Percentiles rank a stretch among this genome's conserved stretches.
Evolutionary conservation across 2,888 invertebrate genomes (phyloP).

Genomic region (Cantharis rustica): DNA sequence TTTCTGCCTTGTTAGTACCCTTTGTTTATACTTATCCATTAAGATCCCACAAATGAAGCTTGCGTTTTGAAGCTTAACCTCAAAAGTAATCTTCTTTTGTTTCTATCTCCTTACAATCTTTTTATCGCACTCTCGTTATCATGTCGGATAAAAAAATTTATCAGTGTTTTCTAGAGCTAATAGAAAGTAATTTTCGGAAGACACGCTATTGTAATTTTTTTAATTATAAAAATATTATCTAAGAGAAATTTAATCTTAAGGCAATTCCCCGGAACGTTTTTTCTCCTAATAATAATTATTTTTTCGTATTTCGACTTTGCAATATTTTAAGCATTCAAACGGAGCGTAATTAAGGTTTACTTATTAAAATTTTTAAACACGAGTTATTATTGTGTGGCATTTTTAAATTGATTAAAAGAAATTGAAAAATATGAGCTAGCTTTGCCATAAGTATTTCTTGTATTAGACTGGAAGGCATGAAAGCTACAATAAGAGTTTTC

Average conservation of each 20-base stretch:
- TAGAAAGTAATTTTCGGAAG: background rate
- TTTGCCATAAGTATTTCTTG: background rate
- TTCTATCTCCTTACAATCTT: background rate
- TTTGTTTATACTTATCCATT: conserved; percentile 23
- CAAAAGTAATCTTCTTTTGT: conserved; percentile 7
- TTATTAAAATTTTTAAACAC: background rate
- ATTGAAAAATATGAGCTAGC: conserved; percentile 12
- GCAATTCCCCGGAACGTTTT: background rate
- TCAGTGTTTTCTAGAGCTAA: background rate
- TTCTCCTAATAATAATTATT: background rate
- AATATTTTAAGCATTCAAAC: background rate
- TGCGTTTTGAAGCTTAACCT: conserved; percentile 18
- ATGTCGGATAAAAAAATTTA: background rate
- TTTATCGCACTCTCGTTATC: conserved; percentile 1
- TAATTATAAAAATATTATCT: background rate
- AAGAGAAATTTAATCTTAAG: background rate
- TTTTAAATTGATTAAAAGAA: conserved; percentile 6
- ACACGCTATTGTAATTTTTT: background rate
- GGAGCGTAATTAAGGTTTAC: background rate
- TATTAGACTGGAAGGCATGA: background rate
- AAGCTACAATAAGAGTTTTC: conserved; percentile 8
- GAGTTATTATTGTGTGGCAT: background rate
- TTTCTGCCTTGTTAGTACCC: conserved; percentile 13
- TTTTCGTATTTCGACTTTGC: background rate
- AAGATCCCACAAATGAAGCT: conserved; percentile 20